Evolutionary conservation across 2,113 vertebrate species (phyloP).

Genomic region (Carassius carassius): DNA sequence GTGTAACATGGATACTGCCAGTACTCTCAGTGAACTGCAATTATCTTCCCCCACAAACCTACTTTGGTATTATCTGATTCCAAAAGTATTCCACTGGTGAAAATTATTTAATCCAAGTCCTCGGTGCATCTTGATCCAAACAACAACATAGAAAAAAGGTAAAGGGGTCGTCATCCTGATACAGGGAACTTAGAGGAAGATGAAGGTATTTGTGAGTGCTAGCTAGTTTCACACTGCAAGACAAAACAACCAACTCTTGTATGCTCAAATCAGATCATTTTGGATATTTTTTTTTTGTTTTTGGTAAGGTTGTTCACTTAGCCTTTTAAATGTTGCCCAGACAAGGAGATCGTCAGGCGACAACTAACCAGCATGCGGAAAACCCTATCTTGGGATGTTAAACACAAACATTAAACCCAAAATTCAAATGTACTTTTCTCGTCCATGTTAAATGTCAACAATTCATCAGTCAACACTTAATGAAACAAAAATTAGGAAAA

Average conservation of each 20-base stretch:
- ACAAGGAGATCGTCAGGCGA: not conserved
- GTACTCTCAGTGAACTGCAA: conserved; percentile 67
- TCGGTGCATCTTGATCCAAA: conserved; percentile 34
- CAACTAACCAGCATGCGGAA: not conserved
- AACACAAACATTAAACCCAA: not conserved
- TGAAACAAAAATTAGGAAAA: not conserved
- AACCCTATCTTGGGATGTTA: not conserved
- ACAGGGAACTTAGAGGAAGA: not conserved
- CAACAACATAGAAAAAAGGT: conserved; percentile 7
- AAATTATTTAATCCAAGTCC: conserved; percentile 61
- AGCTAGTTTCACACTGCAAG: not conserved
- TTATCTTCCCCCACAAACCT: conserved; percentile 62
- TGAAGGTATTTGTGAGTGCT: not conserved
- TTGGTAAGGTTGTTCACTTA: not conserved
- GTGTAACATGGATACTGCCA: conserved; percentile 64
- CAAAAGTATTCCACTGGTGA: conserved; percentile 60
- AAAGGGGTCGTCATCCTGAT: not conserved
- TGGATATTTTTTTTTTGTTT: not conserved
- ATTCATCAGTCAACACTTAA: not conserved
- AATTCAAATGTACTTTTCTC: no score
- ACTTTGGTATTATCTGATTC: conserved; percentile 63
- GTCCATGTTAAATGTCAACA: not conserved
- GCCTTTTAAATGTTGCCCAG: not conserved
- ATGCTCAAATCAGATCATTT: not conserved
- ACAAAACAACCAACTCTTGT: not conserved